Evolutionary conservation across 2,888 invertebrate genomes (phyloP).

Genomic region (Drosophila robusta): DNA sequence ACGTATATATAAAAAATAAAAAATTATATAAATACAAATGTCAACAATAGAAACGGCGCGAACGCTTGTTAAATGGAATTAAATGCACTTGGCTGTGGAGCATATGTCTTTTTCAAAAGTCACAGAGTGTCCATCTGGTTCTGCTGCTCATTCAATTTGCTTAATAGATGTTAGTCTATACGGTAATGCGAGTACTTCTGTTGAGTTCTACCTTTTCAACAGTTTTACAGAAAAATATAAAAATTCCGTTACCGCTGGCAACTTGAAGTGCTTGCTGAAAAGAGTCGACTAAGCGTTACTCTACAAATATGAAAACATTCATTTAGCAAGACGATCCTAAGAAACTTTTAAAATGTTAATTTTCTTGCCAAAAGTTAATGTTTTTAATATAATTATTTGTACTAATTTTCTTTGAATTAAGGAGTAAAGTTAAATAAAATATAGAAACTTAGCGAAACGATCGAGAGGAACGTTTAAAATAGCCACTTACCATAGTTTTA

Average conservation of each 20-base stretch:
- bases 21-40: background rate
- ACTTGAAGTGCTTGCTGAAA: background rate
- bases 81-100: constrained; percentile 14
- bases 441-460: no score
- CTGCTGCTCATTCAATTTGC: constrained; percentile 46
- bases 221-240: constrained; percentile 17
- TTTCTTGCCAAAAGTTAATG: no score
- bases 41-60: constrained; percentile 18
- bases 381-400: no score
- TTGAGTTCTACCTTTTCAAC: constrained; percentile 35
- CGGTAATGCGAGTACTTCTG: constrained; percentile 16
- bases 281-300: background rate
- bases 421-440: no score
- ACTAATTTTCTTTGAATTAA: no score
- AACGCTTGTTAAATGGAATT: constrained; percentile 34
- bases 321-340: no score
- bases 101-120: constrained; percentile 39
- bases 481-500: no score
- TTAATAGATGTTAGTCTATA: constrained; percentile 36
- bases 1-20: background rate
- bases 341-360: no score
- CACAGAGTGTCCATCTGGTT: constrained; percentile 26
- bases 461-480: no score
- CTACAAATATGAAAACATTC: background rate
- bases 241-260: constrained; percentile 2